These are phyloP conservation scores for Pempheris klunzingeri DNA, from an alignment of 2,797 vertebrate species.

Conservation along the genomic window DNA sequence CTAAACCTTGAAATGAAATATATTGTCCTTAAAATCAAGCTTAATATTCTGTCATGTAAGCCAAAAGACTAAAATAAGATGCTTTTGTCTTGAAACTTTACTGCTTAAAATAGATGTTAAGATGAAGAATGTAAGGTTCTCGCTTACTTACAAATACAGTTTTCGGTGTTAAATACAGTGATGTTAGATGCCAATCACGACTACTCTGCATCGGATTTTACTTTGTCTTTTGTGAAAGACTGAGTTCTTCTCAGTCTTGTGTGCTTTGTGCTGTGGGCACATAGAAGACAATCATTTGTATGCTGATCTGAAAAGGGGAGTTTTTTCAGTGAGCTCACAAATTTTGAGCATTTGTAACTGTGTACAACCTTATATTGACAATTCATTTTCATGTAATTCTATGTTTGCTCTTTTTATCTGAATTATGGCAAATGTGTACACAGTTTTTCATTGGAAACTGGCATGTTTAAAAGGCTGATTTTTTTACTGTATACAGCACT, in stretches of 20 bases:
- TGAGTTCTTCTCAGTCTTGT: not conserved
- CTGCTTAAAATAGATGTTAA: too few species aligned
- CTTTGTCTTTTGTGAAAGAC: not conserved
- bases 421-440: not conserved
- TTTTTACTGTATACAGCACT: not conserved
- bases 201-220: not conserved
- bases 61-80: too few species aligned
- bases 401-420: not conserved
- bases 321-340: not conserved
- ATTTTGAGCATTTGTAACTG: not conserved
- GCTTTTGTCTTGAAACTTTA: too few species aligned
- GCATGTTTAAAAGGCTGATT: too few species aligned
- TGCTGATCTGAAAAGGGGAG: not conserved
- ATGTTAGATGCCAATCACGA: not conserved
- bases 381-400: too few species aligned
- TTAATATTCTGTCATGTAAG: too few species aligned
- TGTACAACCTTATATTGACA: not conserved
- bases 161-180: not conserved
- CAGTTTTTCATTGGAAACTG: too few species aligned
- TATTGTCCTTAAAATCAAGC: too few species aligned
- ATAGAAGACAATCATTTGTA: not conserved
- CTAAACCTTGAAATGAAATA: too few species aligned
- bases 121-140: too few species aligned
- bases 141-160: too few species aligned
- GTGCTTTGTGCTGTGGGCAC: not conserved